phyloP scores from a whole-genome alignment of 1,140 invertebrate species.

The Zaprionus ornatus region DNA sequence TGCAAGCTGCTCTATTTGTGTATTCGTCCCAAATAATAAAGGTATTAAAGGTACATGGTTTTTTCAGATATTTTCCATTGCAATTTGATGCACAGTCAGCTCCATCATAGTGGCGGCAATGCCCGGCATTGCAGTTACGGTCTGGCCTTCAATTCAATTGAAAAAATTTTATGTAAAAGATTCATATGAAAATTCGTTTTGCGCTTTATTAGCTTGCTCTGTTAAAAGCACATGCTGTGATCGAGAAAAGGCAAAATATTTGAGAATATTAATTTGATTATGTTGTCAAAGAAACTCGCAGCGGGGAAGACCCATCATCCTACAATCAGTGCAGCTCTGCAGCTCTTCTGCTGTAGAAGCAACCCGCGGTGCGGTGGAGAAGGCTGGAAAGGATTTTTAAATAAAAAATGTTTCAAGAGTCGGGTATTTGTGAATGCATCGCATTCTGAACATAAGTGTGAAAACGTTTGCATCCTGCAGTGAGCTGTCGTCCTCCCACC shows the following conservation, averaged over 20 bases:
- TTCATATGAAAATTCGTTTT: background rate
- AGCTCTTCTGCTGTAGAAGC: too few species aligned
- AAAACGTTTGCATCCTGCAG: background rate
- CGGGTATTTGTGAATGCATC: background rate
- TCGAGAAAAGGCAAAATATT: background rate
- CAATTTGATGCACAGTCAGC: too few species aligned
- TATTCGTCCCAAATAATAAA: too few species aligned
- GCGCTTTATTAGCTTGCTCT: background rate
- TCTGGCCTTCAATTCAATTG: too few species aligned
- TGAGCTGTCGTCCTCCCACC: background rate
- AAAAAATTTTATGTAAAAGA: too few species aligned
- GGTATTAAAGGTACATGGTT: too few species aligned
- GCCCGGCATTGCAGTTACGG: too few species aligned
- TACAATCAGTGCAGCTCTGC: background rate
- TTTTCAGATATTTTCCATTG: too few species aligned
- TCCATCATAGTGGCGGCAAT: too few species aligned
- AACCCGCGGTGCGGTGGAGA: background rate
- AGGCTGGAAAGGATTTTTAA: background rate
- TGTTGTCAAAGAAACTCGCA: background rate
- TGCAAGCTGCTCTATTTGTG: too few species aligned
- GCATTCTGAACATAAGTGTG: background rate
- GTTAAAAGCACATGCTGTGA: background rate
- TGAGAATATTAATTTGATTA: background rate
- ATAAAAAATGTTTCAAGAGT: background rate
- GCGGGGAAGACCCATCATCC: background rate